Conservation (phyloP, 2,113 vertebrate species). For the Phaethon lepturus region DNA sequence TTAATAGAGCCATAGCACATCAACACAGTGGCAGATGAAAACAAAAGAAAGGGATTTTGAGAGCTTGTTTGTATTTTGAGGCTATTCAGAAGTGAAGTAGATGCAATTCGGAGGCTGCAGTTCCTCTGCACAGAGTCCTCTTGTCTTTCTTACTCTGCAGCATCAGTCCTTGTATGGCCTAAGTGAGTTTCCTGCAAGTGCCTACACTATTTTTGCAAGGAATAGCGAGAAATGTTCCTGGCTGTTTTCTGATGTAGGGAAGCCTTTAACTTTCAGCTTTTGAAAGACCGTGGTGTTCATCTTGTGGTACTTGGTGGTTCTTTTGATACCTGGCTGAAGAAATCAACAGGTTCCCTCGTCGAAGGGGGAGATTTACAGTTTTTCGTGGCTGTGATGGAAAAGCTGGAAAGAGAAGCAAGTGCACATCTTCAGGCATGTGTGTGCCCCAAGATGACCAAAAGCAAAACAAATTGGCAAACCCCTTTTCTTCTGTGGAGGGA, state of each 20-base stretch:
- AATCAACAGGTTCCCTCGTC: not conserved
- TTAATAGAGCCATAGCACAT: not conserved
- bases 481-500: not conserved
- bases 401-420: not conserved
- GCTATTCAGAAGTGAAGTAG: not conserved
- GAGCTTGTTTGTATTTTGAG: not conserved
- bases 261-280: not conserved
- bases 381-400: not conserved
- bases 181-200: fast-evolving
- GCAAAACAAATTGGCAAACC: not conserved
- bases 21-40: not conserved
- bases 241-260: not conserved
- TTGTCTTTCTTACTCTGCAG: not conserved
- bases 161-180: not conserved
- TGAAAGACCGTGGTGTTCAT: not conserved
- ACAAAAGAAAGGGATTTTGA: not conserved
- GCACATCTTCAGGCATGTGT: fast-evolving
- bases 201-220: fast-evolving
- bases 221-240: fast-evolving
- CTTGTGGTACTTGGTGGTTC: not conserved
- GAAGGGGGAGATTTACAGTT: not conserved
- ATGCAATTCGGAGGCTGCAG: not conserved
- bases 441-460: not conserved
- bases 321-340: not conserved
- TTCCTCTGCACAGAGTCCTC: not conserved